Conservation (phyloP, 2,888 invertebrate species). For the Drosophila kokeensis region DNA sequence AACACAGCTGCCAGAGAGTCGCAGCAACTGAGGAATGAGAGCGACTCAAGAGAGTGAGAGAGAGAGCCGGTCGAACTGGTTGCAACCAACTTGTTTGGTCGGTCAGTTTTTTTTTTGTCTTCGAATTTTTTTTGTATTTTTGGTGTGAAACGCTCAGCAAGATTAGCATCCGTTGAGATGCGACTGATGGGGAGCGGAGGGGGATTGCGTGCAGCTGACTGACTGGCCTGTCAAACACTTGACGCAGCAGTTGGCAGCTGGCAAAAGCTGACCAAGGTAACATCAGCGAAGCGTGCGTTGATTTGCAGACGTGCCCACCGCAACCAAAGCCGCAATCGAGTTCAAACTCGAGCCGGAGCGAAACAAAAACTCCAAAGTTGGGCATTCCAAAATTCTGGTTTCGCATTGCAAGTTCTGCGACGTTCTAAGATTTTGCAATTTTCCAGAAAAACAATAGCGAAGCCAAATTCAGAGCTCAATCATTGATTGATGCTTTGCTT, state of each 20-base stretch:
- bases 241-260: conserved; percentile 44
- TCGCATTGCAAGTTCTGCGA: conserved; percentile 36
- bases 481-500: not conserved
- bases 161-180: conserved; percentile 56
- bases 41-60: conserved; percentile 12
- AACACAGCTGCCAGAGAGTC: not conserved
- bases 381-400: conserved; percentile 56
- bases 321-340: conserved; percentile 14
- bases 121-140: conserved; percentile 12
- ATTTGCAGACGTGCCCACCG: conserved; percentile 40
- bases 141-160: conserved; percentile 42
- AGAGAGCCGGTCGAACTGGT: conserved; percentile 62
- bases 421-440: conserved; percentile 55
- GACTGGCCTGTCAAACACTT: conserved; percentile 70
- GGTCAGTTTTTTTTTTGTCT: conserved; percentile 36
- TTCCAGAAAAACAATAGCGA: conserved; percentile 13
- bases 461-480: conserved; percentile 22
- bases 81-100: conserved; percentile 59
- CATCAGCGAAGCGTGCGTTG: conserved; percentile 55
- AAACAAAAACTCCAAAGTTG: conserved; percentile 26
- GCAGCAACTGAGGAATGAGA: not conserved
- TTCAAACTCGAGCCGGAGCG: conserved; percentile 15
- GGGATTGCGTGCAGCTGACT: conserved; percentile 20
- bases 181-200: conserved; percentile 7
- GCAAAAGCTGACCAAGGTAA: conserved; percentile 61